phyloP scores from a whole-genome alignment of 2,888 invertebrate genomes.

The Dolichomitus sp. region DNA sequence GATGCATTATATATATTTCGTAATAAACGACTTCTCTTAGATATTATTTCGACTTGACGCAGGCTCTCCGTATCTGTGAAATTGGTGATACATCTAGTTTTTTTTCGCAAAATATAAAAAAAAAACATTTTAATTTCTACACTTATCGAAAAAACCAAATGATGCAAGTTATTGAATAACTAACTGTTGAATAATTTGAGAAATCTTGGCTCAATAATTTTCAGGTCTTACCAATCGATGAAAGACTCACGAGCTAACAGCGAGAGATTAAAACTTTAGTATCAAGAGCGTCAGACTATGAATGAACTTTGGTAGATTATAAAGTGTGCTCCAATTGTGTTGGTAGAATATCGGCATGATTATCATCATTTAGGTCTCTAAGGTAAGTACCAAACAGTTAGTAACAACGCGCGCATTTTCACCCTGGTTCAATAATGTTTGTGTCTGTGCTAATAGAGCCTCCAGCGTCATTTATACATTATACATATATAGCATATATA shows the following conservation, averaged over 20 bases:
- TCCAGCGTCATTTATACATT: slow-evolving; percentile 16
- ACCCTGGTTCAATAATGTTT: slow-evolving; percentile 5
- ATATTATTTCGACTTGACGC: background rate
- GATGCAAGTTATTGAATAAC: background rate
- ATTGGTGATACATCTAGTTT: background rate
- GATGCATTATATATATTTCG: background rate
- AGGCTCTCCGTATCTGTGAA: background rate
- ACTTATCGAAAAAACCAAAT: background rate
- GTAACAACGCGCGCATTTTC: slow-evolving; percentile 30
- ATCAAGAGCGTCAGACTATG: background rate
- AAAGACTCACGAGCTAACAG: background rate
- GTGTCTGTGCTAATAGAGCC: slow-evolving; percentile 23
- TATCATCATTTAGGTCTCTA: slow-evolving; percentile 31
- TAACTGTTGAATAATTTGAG: background rate
- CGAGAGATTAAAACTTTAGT: background rate
- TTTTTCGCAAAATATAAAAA: background rate
- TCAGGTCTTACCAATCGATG: background rate
- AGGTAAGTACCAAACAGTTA: slow-evolving; percentile 32
- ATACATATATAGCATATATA: slow-evolving; percentile 26
- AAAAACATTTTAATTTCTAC: background rate
- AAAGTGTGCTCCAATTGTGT: background rate
- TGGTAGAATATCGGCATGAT: background rate
- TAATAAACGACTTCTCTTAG: background rate
- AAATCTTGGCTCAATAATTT: too few species aligned
- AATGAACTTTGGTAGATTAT: background rate